These are phyloP conservation scores for Condylura cristata DNA, from an alignment of 2,113 vertebrate species.

Conservation along the genomic window DNA sequence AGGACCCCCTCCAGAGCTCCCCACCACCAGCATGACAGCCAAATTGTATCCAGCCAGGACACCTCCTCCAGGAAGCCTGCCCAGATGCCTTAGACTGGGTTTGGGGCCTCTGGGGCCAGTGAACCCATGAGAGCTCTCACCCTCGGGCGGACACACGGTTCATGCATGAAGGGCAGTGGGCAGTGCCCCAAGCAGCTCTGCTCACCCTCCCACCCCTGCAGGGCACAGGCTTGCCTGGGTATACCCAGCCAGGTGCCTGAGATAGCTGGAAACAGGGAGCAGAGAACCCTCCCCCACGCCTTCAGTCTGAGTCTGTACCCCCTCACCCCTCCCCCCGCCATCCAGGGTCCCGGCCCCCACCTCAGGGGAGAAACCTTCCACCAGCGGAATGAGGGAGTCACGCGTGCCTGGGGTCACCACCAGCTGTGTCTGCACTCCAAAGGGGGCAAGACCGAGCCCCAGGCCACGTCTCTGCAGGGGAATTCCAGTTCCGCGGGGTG, in stretches of 20 bases:
- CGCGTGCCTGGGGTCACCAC: rapidly evolving
- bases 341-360: background rate
- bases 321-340: background rate
- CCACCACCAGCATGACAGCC: background rate
- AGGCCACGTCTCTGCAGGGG: rapidly evolving
- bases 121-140: background rate
- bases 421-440: rapidly evolving
- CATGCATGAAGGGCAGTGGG: background rate
- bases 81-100: background rate
- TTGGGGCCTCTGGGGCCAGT: background rate
- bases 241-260: background rate
- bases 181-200: background rate
- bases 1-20: background rate
- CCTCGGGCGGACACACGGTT: too few relatives aligned
- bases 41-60: background rate
- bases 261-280: too few relatives aligned
- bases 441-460: background rate
- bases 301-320: too few relatives aligned
- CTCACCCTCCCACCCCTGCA: rapidly evolving
- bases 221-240: background rate
- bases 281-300: background rate
- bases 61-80: background rate
- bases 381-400: background rate
- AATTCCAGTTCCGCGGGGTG: too few relatives aligned
- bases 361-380: background rate